Evolutionary conservation across 2,797 vertebrate species (phyloP).

Genomic region (Rhabdophis nuchalis): DNA sequence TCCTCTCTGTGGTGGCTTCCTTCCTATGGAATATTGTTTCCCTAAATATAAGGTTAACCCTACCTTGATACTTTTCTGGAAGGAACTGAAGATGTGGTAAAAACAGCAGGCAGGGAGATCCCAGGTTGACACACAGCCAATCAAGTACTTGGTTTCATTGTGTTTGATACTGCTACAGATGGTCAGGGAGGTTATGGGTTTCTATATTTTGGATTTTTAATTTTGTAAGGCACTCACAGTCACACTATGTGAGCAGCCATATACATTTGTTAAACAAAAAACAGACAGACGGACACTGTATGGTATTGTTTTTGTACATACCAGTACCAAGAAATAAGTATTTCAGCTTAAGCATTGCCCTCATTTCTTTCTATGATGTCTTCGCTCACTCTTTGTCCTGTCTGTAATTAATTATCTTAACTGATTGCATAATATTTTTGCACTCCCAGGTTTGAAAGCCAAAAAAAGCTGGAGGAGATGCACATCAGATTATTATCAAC

Average conservation of each 20-base stretch:
- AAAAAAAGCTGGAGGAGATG: not conserved
- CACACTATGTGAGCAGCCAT: not conserved
- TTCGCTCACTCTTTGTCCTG: not conserved
- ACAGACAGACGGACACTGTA: not conserved
- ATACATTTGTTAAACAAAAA: not conserved
- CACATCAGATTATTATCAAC: not conserved
- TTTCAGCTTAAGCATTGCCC: not conserved
- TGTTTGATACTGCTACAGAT: not conserved
- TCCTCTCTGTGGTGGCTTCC: not conserved
- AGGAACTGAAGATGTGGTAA: not conserved
- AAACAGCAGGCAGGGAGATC: not conserved
- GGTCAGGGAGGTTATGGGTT: not conserved
- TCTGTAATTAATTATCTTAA: conserved; percentile 6
- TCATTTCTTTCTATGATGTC: not conserved
- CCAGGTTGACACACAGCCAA: not conserved
- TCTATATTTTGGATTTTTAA: not conserved
- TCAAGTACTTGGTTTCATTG: not conserved
- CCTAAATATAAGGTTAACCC: not conserved
- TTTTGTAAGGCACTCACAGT: not conserved
- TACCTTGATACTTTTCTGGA: not conserved
- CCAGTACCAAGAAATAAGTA: not conserved
- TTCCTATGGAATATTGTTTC: not conserved
- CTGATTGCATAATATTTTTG: not conserved
- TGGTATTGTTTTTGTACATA: not conserved
- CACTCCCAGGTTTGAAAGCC: not conserved